Evolutionary conservation across 2,888 invertebrate species (phyloP), one percentile per base, ranked within the genome.

Genomic region (Drosophila anomalata): DNA sequence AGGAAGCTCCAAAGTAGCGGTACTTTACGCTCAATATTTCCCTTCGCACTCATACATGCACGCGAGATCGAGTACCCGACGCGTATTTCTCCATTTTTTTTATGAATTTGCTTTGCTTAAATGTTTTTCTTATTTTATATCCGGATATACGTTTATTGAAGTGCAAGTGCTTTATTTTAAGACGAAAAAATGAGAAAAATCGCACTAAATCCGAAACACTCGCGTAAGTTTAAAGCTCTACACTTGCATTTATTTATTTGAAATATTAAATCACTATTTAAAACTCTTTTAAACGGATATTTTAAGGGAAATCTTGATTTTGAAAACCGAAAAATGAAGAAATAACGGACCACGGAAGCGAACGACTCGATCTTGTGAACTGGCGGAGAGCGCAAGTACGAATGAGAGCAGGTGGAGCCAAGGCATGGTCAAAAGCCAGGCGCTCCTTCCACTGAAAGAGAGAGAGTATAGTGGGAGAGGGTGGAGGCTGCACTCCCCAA

Each of bases 51-150:
- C 36, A 36, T n/a, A 36, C 36, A 36, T n/a, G 36, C n/a, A 6
- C 36, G 36, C 36, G 36, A 36, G 36, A 36, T 36, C 36, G n/a
- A 36, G 36, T 36, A 36, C 14, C 36, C 36, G 36, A 36, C 36
- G 36, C 36, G 36, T 14, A 1, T 6, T n/a, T 2, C n/a, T 1
- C 2, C n/a, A 7, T n/a, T 5, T 4, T n/a, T 7, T 2, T 6
- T 2, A n/a, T 6, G 22, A 22, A 4, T n/a, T 6, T 36, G 0
- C 36, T 2, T 14, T 7, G n/a, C n/a, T n/a, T n/a, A n/a, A n/a
- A n/a, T n/a, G n/a, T n/a, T n/a, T n/a, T n/a, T n/a, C n/a, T n/a
- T n/a, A n/a, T n/a, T n/a, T n/a, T n/a, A n/a, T n/a, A n/a, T n/a
- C n/a, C n/a, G n/a, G n/a, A n/a, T n/a, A n/a, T n/a, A n/a, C n/a